Percentiles rank a stretch among this genome's conserved stretches.
These are phyloP conservation scores for Melanerpes aurifrons DNA, from an alignment of 2,113 vertebrate genomes.

Conservation along the genomic window DNA sequence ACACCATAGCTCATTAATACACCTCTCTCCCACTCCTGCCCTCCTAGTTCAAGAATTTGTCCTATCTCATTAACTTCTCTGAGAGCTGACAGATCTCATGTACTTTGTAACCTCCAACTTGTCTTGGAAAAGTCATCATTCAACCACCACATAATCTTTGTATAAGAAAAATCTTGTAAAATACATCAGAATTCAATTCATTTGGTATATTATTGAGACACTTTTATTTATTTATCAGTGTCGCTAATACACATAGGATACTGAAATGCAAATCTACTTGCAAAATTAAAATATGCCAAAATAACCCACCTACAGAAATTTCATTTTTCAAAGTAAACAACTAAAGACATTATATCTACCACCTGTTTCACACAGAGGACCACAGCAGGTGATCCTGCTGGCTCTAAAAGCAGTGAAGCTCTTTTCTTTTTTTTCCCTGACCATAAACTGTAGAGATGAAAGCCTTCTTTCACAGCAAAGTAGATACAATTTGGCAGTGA, in stretches of 20 bases:
- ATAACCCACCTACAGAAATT: background rate
- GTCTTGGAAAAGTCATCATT: background rate
- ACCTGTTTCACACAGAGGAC: background rate
- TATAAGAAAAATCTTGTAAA: background rate
- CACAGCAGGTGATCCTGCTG: background rate
- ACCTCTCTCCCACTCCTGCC: background rate
- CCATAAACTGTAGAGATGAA: background rate
- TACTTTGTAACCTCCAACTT: background rate
- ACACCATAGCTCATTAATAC: background rate
- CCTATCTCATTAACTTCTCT: background rate
- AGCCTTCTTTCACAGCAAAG: constrained; percentile 1
- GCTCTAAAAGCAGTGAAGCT: background rate
- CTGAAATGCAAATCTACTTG: background rate
- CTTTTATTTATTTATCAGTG: background rate
- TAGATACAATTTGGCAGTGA: background rate
- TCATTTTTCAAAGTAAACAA: background rate
- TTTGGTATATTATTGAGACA: background rate
- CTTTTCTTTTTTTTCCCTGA: background rate
- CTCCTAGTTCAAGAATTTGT: background rate
- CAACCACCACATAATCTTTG: background rate
- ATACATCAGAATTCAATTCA: background rate
- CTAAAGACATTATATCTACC: background rate
- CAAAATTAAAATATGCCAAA: background rate
- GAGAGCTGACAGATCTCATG: background rate
- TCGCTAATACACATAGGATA: background rate